Conservation (phyloP, 2,888 invertebrate genomes). For the Epinotia bilunana region DNA sequence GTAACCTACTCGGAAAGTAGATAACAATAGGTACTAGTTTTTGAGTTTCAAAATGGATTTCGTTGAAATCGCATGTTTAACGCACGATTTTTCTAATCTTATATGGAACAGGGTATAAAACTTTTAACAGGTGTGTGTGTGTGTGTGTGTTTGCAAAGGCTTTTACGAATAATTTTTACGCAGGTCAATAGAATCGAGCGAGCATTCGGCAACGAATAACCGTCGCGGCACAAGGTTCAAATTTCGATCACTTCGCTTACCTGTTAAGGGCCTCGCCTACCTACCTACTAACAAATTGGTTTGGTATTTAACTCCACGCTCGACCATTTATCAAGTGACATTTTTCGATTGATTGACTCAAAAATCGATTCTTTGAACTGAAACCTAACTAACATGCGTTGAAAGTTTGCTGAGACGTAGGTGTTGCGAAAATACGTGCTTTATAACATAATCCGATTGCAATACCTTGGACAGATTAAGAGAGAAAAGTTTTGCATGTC, state of each 20-base stretch:
- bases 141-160: background rate
- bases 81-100: too few relatives aligned
- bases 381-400: constrained; percentile 25
- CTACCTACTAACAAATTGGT: constrained; percentile 46
- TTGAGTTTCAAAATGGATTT: too few relatives aligned
- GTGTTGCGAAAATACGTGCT: background rate
- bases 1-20: too few relatives aligned
- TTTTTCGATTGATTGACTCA: constrained; percentile 1
- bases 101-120: too few relatives aligned
- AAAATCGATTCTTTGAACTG: constrained; percentile 5
- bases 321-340: too few relatives aligned
- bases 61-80: too few relatives aligned
- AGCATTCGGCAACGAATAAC: constrained; percentile 41
- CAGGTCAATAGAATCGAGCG: constrained; percentile 53
- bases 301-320: too few relatives aligned
- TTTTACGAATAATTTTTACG: constrained; percentile 46
- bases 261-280: constrained; percentile 55
- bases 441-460: background rate
- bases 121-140: background rate
- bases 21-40: too few relatives aligned
- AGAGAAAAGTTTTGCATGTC: too few relatives aligned
- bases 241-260: constrained; percentile 60
- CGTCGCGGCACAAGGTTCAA: constrained; percentile 56
- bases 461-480: background rate
- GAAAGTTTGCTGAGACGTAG: background rate